phyloP scores from a whole-genome alignment of 1,140 invertebrate genomes.

The Trichonephila clavata region DNA sequence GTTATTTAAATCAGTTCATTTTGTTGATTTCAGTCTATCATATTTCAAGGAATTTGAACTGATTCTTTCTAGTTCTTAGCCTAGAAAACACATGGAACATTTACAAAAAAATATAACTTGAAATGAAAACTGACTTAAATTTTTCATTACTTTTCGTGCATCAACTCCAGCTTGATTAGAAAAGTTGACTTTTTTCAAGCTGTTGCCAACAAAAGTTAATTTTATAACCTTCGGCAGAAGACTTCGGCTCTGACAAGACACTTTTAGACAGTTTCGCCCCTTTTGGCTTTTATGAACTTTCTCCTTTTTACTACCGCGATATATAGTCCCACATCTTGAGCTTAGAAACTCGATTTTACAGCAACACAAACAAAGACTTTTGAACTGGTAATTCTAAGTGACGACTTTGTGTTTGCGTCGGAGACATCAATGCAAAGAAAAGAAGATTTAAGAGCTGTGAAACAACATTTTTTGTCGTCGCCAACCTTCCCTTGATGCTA shows the following conservation, averaged over 20 bases:
- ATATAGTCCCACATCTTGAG: neutral
- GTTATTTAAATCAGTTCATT: no score
- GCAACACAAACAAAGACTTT: slow-evolving; percentile 9
- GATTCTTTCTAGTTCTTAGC: no score
- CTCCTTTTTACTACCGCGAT: neutral
- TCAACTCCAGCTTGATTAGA: neutral
- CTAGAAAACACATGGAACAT: no score
- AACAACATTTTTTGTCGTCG: neutral
- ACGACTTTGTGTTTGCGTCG: neutral
- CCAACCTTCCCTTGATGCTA: neutral
- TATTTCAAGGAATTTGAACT: no score
- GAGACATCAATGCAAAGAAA: neutral
- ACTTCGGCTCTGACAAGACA: neutral
- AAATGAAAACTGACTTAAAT: neutral
- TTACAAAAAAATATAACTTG: no score
- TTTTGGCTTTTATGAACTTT: slow-evolving; percentile 7
- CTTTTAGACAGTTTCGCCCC: neutral
- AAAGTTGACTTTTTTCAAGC: neutral
- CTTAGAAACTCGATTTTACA: neutral
- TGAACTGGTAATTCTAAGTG: neutral
- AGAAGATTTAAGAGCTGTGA: slow-evolving; percentile 1
- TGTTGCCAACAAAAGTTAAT: neutral
- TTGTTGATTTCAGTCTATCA: no score
- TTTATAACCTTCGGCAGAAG: neutral
- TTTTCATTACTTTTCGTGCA: neutral